Evolutionary conservation across 2,797 vertebrate genomes (phyloP).

Genomic region (Natrix natrix): DNA sequence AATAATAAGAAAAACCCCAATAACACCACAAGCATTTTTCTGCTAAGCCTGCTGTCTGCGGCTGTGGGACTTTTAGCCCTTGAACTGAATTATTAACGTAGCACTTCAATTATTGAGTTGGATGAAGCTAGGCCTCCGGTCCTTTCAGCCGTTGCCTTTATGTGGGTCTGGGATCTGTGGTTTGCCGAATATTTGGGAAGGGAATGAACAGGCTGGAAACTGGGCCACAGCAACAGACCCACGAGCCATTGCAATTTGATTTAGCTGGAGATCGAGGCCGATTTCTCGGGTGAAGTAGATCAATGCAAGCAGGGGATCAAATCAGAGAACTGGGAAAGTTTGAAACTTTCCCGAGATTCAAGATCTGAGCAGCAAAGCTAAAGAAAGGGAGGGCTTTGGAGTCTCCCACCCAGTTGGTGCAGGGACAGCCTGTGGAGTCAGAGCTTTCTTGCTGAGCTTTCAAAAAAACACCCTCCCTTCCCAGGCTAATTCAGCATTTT

Average conservation of each 20-base stretch:
- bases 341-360: not conserved
- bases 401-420: not conserved
- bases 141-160: not conserved
- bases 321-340: not conserved
- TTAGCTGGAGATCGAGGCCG: not conserved
- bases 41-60: not conserved
- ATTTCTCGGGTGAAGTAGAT: not conserved
- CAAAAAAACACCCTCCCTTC: not conserved
- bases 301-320: not conserved
- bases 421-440: not conserved
- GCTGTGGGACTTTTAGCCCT: not conserved
- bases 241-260: not conserved
- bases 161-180: too few species aligned
- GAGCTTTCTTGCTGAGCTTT: slow-evolving; percentile 30
- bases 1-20: not conserved
- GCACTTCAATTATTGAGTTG: not conserved
- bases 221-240: not conserved
- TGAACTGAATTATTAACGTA: not conserved
- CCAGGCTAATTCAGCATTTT: slow-evolving; percentile 13
- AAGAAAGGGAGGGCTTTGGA: not conserved
- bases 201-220: not conserved
- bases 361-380: not conserved
- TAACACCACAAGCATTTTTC: not conserved
- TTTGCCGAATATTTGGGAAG: not conserved
- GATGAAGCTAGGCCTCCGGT: not conserved